Evolutionary conservation across 2,888 invertebrate genomes (phyloP), one percentile per base, ranked within the genome.

Genomic region (Chelonus formosanus): DNA sequence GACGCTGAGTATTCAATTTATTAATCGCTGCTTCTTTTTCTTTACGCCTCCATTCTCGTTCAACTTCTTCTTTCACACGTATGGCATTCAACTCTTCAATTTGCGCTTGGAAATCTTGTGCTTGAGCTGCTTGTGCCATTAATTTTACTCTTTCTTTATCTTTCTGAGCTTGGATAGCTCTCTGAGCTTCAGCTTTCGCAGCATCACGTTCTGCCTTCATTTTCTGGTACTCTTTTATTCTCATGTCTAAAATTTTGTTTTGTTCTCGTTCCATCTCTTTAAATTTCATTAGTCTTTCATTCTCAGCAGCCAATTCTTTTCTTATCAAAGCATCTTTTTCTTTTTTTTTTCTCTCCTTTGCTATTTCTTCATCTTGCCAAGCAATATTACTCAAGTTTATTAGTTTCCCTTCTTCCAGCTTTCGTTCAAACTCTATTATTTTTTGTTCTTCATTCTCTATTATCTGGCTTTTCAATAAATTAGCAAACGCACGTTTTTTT

Each of bases 321-420:
- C 81, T 73, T 20, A 77, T 71, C 32, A 67, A 69, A 8, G 67
- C 74, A 36, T 73, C 71, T 52, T 80, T 77, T 3, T 68, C 67
- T 58, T 78, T 77, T 59, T 78, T 76, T 20, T 75, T 76, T 43
- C 71, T 77, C 59, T 88, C 75, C 71, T 89, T 89, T 62, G 87
- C 87, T 3, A 88, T 87, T 72, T 90, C 90, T 54, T 89, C 88
- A 61, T 89, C 87, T 79, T 90, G 89, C 86, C 90, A 87, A 0
- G 89, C 89, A 63, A 90, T 87, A 76, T 88, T 86, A 5, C 87
- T 88, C 68, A 89, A 87, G 80, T 90, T 90, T 70, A 89, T 85
- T 52, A 88, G 84, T 57, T 88, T 87, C 67, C 89, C 88, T 80
- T 92, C 91, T 75, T 91, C 90, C 74, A 90, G 89, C n/a, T 88